These are phyloP conservation scores for Acronicta aceris DNA, from an alignment of 2,888 invertebrate genomes.

Conservation along the genomic window DNA sequence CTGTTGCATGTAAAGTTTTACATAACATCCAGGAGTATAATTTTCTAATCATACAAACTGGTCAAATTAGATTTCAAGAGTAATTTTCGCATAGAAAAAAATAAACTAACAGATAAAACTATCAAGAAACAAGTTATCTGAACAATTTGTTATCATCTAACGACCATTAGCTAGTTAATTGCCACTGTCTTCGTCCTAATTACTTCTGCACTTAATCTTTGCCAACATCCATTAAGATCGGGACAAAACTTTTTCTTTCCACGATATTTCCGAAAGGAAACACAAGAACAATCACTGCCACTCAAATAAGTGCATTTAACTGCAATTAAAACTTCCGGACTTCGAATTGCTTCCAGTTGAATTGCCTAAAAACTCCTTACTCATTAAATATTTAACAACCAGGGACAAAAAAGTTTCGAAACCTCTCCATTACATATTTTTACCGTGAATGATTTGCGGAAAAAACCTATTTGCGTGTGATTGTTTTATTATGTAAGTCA, in stretches of 20 bases:
- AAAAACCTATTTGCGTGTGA: not conserved
- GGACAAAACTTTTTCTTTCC: conserved; percentile 32
- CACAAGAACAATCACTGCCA: conserved; percentile 5
- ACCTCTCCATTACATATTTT: not conserved
- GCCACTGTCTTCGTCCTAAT: conserved; percentile 46
- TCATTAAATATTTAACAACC: not conserved
- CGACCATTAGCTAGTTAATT: conserved; percentile 47
- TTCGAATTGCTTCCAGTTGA: too few species aligned
- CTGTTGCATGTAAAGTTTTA: too few species aligned
- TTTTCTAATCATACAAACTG: too few species aligned
- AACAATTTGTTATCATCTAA: conserved; percentile 47
- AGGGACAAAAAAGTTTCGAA: not conserved
- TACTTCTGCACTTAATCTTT: conserved; percentile 47
- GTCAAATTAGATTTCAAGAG: too few species aligned
- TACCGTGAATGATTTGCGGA: not conserved
- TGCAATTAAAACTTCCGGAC: not conserved
- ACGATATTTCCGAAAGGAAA: conserved; percentile 7
- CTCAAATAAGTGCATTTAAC: conserved; percentile 10
- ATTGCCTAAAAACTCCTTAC: not conserved
- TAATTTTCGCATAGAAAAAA: too few species aligned
- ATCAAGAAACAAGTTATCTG: conserved; percentile 30
- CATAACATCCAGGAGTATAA: too few species aligned
- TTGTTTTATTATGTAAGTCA: not conserved
- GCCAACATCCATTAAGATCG: conserved; percentile 22
- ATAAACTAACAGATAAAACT: conserved; percentile 1